Evolutionary conservation across 2,113 vertebrate genomes (phyloP).

Genomic region (Cebus imitator): DNA sequence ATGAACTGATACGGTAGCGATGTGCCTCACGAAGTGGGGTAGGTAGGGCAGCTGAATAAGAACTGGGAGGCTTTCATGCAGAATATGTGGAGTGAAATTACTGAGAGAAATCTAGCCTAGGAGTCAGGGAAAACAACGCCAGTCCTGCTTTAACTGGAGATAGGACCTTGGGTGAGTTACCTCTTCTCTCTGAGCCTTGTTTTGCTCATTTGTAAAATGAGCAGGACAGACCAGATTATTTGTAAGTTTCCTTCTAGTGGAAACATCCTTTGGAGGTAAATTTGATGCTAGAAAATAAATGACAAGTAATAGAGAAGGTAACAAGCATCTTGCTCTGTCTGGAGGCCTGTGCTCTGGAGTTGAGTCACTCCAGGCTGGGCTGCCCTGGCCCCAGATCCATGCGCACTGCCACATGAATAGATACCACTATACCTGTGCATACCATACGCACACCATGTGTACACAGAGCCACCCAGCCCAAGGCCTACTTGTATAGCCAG

Average conservation of each 20-base stretch:
- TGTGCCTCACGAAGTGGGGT: fast-evolving
- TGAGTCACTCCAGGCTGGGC: background rate
- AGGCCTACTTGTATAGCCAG: background rate
- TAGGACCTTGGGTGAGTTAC: background rate
- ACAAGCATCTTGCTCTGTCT: background rate
- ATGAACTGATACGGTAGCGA: background rate
- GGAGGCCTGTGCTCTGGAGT: background rate
- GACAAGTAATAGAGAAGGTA: background rate
- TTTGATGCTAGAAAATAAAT: background rate
- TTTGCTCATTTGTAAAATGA: background rate
- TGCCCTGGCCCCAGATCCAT: fast-evolving
- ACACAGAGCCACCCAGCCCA: background rate
- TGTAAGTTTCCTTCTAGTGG: background rate
- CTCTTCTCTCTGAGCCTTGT: background rate
- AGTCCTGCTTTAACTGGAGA: background rate
- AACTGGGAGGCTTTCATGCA: background rate
- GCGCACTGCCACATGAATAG: background rate
- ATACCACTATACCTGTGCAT: fast-evolving
- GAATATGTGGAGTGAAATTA: background rate
- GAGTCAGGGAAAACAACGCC: background rate
- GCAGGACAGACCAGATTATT: background rate
- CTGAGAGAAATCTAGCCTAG: background rate
- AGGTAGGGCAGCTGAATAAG: background rate
- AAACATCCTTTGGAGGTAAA: background rate
- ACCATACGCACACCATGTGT: background rate